Evolutionary conservation across 2,888 invertebrate genomes (phyloP), one percentile per base, ranked within the genome.

Genomic region (Pimpla rufipes): DNA sequence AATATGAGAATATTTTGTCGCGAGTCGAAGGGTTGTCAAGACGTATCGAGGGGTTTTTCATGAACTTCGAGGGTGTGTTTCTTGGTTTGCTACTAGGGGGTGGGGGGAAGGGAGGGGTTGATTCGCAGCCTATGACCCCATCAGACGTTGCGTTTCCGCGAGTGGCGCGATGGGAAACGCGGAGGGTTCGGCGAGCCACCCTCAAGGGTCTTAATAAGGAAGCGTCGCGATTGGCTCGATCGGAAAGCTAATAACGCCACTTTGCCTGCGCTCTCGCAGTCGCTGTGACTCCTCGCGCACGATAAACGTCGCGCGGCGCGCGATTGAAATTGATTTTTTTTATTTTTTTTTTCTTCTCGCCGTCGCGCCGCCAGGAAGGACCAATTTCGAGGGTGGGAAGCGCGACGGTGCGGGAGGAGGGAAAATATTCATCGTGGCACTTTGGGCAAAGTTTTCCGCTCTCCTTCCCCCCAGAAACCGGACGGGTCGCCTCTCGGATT

Each of bases 151-250:
- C 37, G 45, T 64, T 68, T 52, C 73, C 47, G 62, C 40, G 13
- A 70, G 62, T 64, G 13, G 35, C 71, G 18, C 18, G 45, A 45
- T 67, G 50, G 77, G 66, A 66, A 52, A 42, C 47, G 74, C 85
- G 86, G 71, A 42, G 37, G 57, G 55, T 74, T 35, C 5, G 29
- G 73, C 47, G 10, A 45, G 62, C 42, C 59, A 35, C 47, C 73
- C 74, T 74, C 71, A 74, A 77, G 68, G 62, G 80, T n/a, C 67
- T 83, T 83, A 83, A 83, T 83, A 83, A 77, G 91, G 88, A 90
- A 90, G 90, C 88, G 85, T 87, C 89, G 88, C 90, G 90, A 91
- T 91, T 91, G 90, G 90, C 90, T 89, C 90, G 90, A 91, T 90
- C 90, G 89, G 90, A 89, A 89, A 83, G 79, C 90, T 89, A 90